Base-by-base conservation (phyloP, 2,113 vertebrate genomes). In the Addax nasomaculatus region DNA sequence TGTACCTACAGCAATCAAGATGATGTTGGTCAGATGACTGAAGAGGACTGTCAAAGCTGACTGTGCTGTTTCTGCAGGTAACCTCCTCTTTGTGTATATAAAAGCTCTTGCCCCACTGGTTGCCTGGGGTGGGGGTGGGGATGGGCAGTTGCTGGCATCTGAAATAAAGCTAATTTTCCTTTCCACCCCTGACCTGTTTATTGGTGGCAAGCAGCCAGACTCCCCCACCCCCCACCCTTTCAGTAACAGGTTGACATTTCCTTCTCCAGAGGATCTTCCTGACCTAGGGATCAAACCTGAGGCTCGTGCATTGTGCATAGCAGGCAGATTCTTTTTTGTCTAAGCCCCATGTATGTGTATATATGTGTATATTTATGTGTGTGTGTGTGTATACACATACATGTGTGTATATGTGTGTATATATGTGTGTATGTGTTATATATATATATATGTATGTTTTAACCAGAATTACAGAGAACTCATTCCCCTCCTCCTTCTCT, bases 231-330 rank as follows among this genome's bases (percentile, higher is more conserved):
- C 19, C 19, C n/a, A 70, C 10, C 10, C n/a, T 39, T 23, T 39
- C 1, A 21, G n/a, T 39, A 70, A 70, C 67, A 23, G 67, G 5
- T 39, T 70, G n/a, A 39, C 67, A 70, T 70, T 70, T 70, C 19
- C 5, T 70, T 39, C 67, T 70, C 67, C n/a, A 39, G 67, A 70
- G 67, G 67, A 39, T 39, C 67, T 39, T 73, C 36, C 67, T 73
- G 67, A 73, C 36, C 36, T 39, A 73, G 36, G 36, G 67, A 73
- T 73, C n/a, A 39, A 39, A 73, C 21, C 21, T 39, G 67, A 73
- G 36, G 25, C 67, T 39, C 36, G 0, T 25, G 19, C 67, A 39
- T 39, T 10, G 0, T 25, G 19, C 67, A 39, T 39, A 2, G 19
- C 10, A 73, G 67, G 67, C 67, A 39, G 67, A 39, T 13, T 39